These are phyloP conservation scores for Pseudomugil gertrudae DNA, from an alignment of 2,797 vertebrate species.

Conservation along the genomic window DNA sequence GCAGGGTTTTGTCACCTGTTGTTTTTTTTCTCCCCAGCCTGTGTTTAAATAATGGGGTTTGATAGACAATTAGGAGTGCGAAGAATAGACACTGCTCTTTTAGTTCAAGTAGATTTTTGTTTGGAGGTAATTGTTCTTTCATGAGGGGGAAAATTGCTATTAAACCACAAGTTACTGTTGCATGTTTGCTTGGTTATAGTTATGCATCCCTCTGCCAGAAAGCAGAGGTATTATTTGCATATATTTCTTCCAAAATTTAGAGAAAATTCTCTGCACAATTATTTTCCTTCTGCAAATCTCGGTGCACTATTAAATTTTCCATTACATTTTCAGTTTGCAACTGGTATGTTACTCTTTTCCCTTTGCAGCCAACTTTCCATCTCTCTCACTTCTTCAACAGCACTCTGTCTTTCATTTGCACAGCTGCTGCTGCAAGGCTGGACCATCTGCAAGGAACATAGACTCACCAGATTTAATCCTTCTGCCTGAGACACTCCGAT, in stretches of 20 bases:
- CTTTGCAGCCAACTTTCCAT: constrained; percentile 80
- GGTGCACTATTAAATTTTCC: constrained; percentile 66
- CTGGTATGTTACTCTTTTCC: constrained; percentile 73
- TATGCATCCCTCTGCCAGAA: neutral
- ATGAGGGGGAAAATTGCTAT: neutral
- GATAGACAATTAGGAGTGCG: constrained; percentile 44
- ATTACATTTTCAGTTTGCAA: constrained; percentile 73
- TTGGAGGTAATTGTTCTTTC: neutral
- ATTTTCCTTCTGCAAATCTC: constrained; percentile 61
- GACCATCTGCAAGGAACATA: constrained; percentile 72
- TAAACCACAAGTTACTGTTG: neutral
- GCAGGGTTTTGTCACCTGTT: constrained; percentile 71
- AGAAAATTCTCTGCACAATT: constrained; percentile 41
- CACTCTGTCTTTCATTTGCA: constrained; percentile 80
- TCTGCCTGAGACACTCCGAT: constrained; percentile 42
- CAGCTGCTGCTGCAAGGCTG: constrained; percentile 78
- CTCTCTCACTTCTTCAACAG: constrained; percentile 70
- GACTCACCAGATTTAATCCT: constrained; percentile 54
- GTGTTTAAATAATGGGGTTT: constrained; percentile 37
- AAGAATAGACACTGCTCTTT: constrained; percentile 12
- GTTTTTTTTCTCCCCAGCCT: constrained; percentile 57
- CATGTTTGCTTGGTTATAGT: neutral
- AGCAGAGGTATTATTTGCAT: constrained; percentile 14
- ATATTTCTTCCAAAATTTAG: constrained; percentile 36
- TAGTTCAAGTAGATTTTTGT: neutral